Conservation (phyloP, 2,113 vertebrate species). For the Haemorhous mexicanus region DNA sequence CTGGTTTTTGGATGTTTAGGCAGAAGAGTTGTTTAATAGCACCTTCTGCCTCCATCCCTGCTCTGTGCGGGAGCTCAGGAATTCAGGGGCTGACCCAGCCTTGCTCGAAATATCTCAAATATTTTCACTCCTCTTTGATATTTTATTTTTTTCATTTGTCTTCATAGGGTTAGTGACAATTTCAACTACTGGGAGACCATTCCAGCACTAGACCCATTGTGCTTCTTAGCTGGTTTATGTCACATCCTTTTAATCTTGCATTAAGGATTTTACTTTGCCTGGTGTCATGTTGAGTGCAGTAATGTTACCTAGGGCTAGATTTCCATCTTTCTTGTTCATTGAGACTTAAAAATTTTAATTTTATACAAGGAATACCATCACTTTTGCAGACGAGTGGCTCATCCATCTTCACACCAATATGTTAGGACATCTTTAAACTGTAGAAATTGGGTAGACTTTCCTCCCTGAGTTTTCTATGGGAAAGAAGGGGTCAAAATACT, state of each 20-base stretch:
- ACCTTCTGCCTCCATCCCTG: background rate
- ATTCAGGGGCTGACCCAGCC: background rate
- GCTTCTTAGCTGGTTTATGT: background rate
- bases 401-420: background rate
- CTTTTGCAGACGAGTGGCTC: background rate
- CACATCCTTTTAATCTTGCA: background rate
- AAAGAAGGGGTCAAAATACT: background rate
- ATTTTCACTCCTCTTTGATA: background rate
- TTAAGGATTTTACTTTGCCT: background rate
- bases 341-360: constrained; percentile 4
- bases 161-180: background rate
- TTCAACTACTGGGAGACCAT: background rate
- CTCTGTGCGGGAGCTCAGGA: background rate
- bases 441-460: background rate
- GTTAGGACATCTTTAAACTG: background rate
- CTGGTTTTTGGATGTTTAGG: background rate
- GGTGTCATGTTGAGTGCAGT: background rate
- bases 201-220: background rate
- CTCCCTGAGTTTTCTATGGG: background rate
- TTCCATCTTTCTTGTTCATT: background rate
- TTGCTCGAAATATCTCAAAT: background rate
- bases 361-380: background rate
- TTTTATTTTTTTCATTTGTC: background rate
- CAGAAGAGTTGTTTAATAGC: background rate
- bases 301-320: background rate